Base-by-base conservation (phyloP, 2,797 vertebrate species). In the Aulostomus chinensis region DNA sequence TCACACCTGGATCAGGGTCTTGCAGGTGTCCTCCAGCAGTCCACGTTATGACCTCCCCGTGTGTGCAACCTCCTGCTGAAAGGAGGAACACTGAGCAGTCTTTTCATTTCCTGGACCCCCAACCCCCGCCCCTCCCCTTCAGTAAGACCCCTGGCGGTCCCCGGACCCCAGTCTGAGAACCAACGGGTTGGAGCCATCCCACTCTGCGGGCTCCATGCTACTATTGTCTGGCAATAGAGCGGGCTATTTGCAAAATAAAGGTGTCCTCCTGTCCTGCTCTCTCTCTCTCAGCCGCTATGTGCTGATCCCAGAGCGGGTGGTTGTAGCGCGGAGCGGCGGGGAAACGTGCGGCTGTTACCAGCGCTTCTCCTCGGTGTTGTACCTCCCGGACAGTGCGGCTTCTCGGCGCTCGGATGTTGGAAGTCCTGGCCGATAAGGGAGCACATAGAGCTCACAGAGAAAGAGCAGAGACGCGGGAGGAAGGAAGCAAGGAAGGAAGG, bases 211-310 rank as follows among this genome's bases (percentile, higher is more conserved):
- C 68, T 78, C 80, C 75, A 67, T 47, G 67, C 84, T 72, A 66
- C 82, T 67, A 84, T 87, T 88, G 81, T 86, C 56, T 68, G 2
- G 14, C 28, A 36, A 6, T 32, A 74, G 74, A 76, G 84, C 76
- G 77, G 70, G 77, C 55, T 41, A 66, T 81, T 81, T 71, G 70
- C 83, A 85, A 67, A 80, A 73, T 75, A 81, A 87, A 87, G 64
- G 63, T 57, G 13, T 20, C 53, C 70, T 35, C 16, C 73, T 29
- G 50, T 4, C 57, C 68, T 35, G 13, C 63, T 41, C 52, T 3
- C 50, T 13, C 9, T 22, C 24, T 38, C 20, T 28, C 18, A 20
- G 60, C 46, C 57, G 49, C 58, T 42, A 16, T 52, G 64, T 46
- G 58, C 58, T 47, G 40, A 24, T 20, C 1, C 42, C n/a, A 9